Conservation (phyloP, 2,113 vertebrate species). For the Antennarius striatus region DNA sequence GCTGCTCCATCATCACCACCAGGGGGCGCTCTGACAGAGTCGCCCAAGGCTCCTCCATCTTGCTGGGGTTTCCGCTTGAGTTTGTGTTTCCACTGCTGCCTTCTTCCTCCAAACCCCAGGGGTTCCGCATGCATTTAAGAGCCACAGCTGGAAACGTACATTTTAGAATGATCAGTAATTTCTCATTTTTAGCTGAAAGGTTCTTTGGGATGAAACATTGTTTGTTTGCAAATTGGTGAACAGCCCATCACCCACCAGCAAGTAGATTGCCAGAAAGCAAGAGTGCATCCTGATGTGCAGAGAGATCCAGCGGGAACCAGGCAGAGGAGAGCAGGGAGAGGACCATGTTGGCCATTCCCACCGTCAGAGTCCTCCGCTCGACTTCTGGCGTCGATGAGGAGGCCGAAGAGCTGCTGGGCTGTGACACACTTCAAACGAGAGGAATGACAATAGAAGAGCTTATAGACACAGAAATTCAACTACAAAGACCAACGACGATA, state of each 20-base stretch:
- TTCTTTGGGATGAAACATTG: not conserved
- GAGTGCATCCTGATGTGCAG: constrained; percentile 93
- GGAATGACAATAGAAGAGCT: not conserved
- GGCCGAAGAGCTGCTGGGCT: constrained; percentile 67
- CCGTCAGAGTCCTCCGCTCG: constrained; percentile 82
- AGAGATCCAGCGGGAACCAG: constrained; percentile 96
- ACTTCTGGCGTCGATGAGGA: constrained; percentile 71
- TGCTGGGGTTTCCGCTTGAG: constrained; percentile 70
- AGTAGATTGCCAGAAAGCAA: constrained; percentile 92
- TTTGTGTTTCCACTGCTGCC: constrained; percentile 60
- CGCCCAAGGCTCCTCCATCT: constrained; percentile 91
- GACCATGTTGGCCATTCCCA: constrained; percentile 89
- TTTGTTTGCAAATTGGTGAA: not conserved
- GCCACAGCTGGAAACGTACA: constrained; percentile 83
- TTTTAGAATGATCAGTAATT: not conserved
- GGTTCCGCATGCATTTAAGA: constrained; percentile 90
- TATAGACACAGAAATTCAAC: not conserved
- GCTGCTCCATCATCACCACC: constrained; percentile 91
- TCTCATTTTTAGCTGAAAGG: not conserved
- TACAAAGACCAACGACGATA: not conserved
- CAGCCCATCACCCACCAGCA: constrained; percentile 80
- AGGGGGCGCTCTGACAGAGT: constrained; percentile 87
- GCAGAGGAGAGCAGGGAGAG: constrained; percentile 92
- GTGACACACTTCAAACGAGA: constrained; percentile 79
- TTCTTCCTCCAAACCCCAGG: constrained; percentile 91